These are phyloP conservation scores for Cebidichthys violaceus DNA, from an alignment of 2,113 vertebrate species.

Conservation along the genomic window DNA sequence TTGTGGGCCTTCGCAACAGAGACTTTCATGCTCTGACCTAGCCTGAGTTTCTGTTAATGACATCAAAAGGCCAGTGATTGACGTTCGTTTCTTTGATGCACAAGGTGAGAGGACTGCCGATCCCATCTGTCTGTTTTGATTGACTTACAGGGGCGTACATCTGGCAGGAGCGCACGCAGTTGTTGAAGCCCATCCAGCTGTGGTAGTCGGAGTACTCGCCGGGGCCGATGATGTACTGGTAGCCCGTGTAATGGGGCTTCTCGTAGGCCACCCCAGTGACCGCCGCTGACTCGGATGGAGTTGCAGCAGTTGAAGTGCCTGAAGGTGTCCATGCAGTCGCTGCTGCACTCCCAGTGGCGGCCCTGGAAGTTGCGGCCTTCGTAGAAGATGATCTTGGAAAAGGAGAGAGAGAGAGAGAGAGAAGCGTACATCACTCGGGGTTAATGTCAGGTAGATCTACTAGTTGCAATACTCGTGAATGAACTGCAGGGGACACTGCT, in stretches of 20 bases:
- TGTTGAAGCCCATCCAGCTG: conserved; percentile 83
- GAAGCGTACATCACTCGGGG: neutral
- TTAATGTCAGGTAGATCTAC: neutral
- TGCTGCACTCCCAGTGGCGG: conserved; percentile 81
- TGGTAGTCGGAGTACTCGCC: conserved; percentile 82
- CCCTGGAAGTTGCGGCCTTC: conserved; percentile 83
- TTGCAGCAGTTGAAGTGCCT: conserved; percentile 82
- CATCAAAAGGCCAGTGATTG: conserved; percentile 80
- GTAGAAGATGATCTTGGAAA: conserved; percentile 82
- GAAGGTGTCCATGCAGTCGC: conserved; percentile 82
- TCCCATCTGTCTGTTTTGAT: conserved; percentile 74
- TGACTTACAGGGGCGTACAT: conserved; percentile 85
- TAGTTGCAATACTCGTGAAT: conserved; percentile 12
- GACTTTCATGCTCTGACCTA: conserved; percentile 73
- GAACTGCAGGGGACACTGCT: conserved; percentile 70
- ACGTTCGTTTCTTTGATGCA: conserved; percentile 78
- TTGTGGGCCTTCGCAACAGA: conserved; percentile 75
- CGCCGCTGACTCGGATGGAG: conserved; percentile 81
- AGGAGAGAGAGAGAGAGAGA: conserved; percentile 25
- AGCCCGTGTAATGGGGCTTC: conserved; percentile 81
- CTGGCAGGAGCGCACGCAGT: conserved; percentile 85
- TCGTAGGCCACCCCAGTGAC: conserved; percentile 83
- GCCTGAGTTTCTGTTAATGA: conserved; percentile 75
- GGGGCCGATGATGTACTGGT: conserved; percentile 81
- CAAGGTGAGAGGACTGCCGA: conserved; percentile 43